These are phyloP conservation scores for Cynodonichthys magdalenae DNA, from an alignment of 2,797 vertebrate species.

Conservation along the genomic window DNA sequence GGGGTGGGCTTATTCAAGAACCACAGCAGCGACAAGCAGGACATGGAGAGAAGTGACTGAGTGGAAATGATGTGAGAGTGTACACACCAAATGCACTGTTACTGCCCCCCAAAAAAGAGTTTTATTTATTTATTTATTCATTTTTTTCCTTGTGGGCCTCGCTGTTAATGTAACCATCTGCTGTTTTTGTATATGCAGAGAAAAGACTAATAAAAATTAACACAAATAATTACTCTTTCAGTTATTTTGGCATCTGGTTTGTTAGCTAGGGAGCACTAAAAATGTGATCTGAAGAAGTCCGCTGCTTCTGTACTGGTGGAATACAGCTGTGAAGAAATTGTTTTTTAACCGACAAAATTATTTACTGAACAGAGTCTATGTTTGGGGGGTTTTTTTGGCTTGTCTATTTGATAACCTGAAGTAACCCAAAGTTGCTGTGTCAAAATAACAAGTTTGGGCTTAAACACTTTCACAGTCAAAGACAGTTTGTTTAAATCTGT, in stretches of 20 bases:
- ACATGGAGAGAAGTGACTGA: background rate
- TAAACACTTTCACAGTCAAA: background rate
- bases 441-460: background rate
- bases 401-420: background rate
- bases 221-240: background rate
- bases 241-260: slow-evolving; percentile 2
- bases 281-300: slow-evolving; percentile 5
- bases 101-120: background rate
- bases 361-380: too few relatives aligned
- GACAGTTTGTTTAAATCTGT: background rate
- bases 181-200: background rate
- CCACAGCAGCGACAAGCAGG: background rate
- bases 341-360: background rate
- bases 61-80: background rate
- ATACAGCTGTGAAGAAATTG: too few relatives aligned
- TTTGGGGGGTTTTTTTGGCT: background rate
- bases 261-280: slow-evolving; percentile 6
- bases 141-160: background rate
- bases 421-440: slow-evolving; percentile 5
- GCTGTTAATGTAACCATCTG: background rate
- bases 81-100: background rate
- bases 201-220: slow-evolving; percentile 1
- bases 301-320: slow-evolving; percentile 6
- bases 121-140: background rate
- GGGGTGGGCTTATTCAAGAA: background rate